A percentile compares a stretch with the other conserved stretches of the same genome.
Evolutionary conservation across 2,797 vertebrate species (phyloP).

Genomic region (Megalops cyprinoides): DNA sequence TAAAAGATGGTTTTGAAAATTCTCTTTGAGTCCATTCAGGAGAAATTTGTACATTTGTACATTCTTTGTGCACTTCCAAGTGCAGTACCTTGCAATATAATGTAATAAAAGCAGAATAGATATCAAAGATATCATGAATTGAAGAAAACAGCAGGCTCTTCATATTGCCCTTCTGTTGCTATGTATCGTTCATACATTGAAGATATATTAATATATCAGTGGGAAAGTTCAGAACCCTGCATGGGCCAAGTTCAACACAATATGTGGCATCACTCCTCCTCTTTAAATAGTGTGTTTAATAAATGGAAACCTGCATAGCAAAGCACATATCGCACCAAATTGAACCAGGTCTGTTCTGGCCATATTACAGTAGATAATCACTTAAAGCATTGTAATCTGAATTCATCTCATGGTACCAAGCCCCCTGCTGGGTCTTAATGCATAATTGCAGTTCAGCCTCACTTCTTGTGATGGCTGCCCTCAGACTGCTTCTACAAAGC

Average conservation of each 20-base stretch:
- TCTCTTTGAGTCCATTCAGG: no score
- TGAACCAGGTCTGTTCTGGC: constrained; percentile 66
- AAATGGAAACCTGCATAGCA: not conserved
- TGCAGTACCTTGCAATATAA: not conserved
- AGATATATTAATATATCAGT: not conserved
- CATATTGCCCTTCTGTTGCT: constrained; percentile 5
- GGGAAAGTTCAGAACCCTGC: not conserved
- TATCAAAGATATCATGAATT: not conserved
- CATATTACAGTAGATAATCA: constrained; percentile 73
- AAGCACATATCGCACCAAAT: constrained; percentile 44
- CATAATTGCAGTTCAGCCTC: constrained; percentile 71
- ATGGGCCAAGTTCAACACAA: constrained; percentile 18
- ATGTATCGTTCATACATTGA: not conserved
- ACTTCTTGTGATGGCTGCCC: constrained; percentile 68
- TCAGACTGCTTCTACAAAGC: constrained; percentile 52
- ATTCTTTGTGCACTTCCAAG: not conserved
- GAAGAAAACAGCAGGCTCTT: not conserved
- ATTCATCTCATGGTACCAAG: constrained; percentile 69
- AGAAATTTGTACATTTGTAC: constrained; percentile 9
- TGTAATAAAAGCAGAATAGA: constrained; percentile 15
- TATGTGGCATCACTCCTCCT: not conserved
- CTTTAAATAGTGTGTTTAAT: constrained; percentile 5
- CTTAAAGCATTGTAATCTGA: constrained; percentile 71
- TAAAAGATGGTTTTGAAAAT: not conserved
- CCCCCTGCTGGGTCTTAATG: constrained; percentile 76